Conservation (phyloP, 2,113 vertebrate genomes). For the Procavia capensis region DNA sequence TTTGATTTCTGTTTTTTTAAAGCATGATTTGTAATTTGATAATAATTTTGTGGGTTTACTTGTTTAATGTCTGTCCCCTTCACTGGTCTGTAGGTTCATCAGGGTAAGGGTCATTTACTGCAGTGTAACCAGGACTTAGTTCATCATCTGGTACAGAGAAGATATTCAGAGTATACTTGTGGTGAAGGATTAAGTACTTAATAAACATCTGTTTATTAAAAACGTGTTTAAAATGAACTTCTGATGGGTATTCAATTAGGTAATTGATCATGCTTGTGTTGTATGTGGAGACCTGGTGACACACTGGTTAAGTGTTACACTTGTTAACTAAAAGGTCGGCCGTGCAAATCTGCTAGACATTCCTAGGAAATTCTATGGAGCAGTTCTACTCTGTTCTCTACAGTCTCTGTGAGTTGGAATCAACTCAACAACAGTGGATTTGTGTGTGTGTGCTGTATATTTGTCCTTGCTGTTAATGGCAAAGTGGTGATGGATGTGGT, state of each 20-base stretch:
- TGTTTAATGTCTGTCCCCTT: not conserved
- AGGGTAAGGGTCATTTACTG: not conserved
- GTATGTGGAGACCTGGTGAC: too few species aligned
- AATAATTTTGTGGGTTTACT: not conserved
- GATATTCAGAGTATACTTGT: not conserved
- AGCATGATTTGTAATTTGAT: conserved; percentile 16
- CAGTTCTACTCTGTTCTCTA: too few species aligned
- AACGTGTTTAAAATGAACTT: not conserved
- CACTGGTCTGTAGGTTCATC: not conserved
- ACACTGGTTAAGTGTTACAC: too few species aligned
- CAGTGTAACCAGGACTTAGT: not conserved
- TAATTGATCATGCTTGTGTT: not conserved
- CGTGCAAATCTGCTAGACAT: too few species aligned
- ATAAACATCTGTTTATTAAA: not conserved
- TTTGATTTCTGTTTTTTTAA: too few species aligned
- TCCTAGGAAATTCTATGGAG: too few species aligned
- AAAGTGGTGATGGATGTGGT: too few species aligned
- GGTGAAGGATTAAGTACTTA: not conserved
- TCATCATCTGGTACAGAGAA: not conserved
- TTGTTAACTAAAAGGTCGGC: too few species aligned
- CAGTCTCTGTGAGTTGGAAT: too few species aligned
- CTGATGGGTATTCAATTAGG: not conserved
- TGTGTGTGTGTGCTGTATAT: too few species aligned
- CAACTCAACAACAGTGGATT: too few species aligned
- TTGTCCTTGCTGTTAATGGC: too few species aligned